Percentiles rank a stretch among this genome's conserved stretches.
These are phyloP conservation scores for Ashinkailepas kermadecensis DNA, from an alignment of 2,888 invertebrate species.

Conservation along the genomic window DNA sequence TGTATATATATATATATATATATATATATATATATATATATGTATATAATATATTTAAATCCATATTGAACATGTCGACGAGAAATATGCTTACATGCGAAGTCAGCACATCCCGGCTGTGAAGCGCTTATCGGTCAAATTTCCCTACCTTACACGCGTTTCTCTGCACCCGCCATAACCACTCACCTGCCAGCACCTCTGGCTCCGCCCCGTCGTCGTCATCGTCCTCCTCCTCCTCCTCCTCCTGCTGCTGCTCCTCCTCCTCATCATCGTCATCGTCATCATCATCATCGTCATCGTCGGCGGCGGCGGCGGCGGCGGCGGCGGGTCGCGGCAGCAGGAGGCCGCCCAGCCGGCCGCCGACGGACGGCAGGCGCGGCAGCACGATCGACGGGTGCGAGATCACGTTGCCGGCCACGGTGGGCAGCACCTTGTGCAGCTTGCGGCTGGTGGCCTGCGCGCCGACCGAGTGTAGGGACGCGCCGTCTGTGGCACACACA, in stretches of 20 bases:
- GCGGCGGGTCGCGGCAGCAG: background rate
- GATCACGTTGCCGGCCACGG: slow-evolving; percentile 19
- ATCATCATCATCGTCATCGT: background rate
- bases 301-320: background rate
- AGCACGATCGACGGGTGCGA: slow-evolving; percentile 20
- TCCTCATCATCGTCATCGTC: background rate
- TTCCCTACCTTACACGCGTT: too few relatives aligned
- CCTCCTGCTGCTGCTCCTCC: too few relatives aligned
- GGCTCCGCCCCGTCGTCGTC: background rate
- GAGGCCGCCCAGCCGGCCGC: background rate
- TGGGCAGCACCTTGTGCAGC: slow-evolving; percentile 18
- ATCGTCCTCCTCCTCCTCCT: too few relatives aligned
- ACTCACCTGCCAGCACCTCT: background rate
- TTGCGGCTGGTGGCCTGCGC: background rate
- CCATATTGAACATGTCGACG: too few relatives aligned
- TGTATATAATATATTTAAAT: too few relatives aligned
- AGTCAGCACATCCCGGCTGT: too few relatives aligned
- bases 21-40: too few relatives aligned
- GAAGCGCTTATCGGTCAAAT: too few relatives aligned
- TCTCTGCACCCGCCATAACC: background rate
- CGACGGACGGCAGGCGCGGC: background rate
- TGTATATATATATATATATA: too few relatives aligned
- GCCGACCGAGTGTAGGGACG: background rate
- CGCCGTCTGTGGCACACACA: too few relatives aligned
- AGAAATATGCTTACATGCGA: too few relatives aligned